Percentiles rank a stretch among this genome's conserved stretches.
These are phyloP conservation scores for Brachyhypopomus gauderio DNA, from an alignment of 2,113 vertebrate genomes.

Conservation along the genomic window DNA sequence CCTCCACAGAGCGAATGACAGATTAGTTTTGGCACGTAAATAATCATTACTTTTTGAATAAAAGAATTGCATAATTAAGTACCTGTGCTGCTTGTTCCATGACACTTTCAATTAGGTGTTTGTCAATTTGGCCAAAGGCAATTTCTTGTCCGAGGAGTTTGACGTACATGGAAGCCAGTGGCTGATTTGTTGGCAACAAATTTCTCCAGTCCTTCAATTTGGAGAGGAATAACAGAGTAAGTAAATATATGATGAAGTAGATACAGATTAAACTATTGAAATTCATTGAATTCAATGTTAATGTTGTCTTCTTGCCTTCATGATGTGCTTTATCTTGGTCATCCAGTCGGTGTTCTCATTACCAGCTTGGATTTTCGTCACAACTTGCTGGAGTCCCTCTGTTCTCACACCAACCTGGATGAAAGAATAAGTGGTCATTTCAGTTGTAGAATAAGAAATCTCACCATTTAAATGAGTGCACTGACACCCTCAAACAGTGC, in stretches of 20 bases:
- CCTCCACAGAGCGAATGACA: conserved; percentile 54
- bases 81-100: conserved; percentile 73
- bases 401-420: conserved; percentile 75
- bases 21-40: not conserved
- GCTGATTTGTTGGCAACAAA: conserved; percentile 63
- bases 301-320: conserved; percentile 72
- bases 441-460: not conserved
- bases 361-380: conserved; percentile 69
- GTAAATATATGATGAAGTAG: not conserved
- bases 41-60: not conserved
- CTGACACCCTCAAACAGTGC: not conserved
- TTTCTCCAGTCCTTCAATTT: conserved; percentile 77
- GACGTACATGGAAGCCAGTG: conserved; percentile 72
- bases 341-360: conserved; percentile 70
- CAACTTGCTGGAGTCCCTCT: conserved; percentile 79
- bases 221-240: conserved; percentile 8
- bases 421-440: not conserved
- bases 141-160: conserved; percentile 84
- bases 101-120: conserved; percentile 67
- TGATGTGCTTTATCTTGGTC: conserved; percentile 78
- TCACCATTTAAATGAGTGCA: not conserved
- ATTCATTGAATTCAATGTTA: not conserved
- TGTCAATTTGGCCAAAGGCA: conserved; percentile 72
- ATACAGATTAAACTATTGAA: not conserved
- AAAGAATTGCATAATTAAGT: conserved; percentile 40